Conservation (phyloP, 2,113 vertebrate species). For the Lamprologus tigripictilis region DNA sequence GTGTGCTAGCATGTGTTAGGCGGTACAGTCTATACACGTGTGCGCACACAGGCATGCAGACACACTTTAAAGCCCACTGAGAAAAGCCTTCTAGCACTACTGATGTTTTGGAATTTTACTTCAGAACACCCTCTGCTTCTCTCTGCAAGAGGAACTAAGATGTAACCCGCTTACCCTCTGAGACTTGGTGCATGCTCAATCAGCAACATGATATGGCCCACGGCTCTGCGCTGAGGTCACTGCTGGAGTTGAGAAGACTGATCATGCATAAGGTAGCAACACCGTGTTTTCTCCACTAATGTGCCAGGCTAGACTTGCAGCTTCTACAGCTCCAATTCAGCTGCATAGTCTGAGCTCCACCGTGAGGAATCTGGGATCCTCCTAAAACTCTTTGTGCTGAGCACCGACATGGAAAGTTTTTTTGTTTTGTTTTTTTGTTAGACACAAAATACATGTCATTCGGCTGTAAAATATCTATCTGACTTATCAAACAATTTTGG, state of each 20-base stretch:
- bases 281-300: conserved; percentile 17
- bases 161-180: conserved; percentile 45
- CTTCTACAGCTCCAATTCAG: neutral
- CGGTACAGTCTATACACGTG: neutral
- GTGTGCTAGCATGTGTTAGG: conserved; percentile 5
- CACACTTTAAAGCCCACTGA: neutral
- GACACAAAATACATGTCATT: neutral
- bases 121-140: conserved; percentile 23
- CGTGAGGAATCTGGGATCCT: neutral
- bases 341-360: neutral
- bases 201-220: conserved; percentile 52
- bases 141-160: conserved; percentile 26
- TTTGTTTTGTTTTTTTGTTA: neutral
- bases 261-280: conserved; percentile 47
- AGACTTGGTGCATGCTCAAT: conserved; percentile 51
- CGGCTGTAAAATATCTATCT: neutral
- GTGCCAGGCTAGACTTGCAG: conserved; percentile 6
- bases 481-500: neutral
- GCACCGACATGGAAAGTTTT: neutral
- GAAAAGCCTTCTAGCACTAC: conserved; percentile 36
- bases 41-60: neutral
- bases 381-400: neutral
- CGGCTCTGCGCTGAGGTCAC: conserved; percentile 49
- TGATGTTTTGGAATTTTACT: conserved; percentile 41
- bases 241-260: conserved; percentile 25